Evolutionary conservation across 2,888 invertebrate species (phyloP).

Genomic region (Scelioninae gen. 1): DNA sequence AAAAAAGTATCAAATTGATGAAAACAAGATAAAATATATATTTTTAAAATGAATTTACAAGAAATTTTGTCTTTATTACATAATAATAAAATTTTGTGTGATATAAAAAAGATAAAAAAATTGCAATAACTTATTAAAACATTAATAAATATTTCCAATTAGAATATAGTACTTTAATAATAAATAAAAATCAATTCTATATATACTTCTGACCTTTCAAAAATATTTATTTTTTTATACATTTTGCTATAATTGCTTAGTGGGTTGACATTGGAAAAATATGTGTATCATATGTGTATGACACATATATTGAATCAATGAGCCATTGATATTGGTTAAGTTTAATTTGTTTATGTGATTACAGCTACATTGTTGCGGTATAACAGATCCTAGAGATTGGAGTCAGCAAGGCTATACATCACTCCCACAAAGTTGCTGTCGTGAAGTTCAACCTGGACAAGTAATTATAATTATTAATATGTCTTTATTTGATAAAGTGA

Average conservation of each 20-base stretch:
- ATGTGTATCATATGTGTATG: neutral
- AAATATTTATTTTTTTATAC: slow-evolving; percentile 2
- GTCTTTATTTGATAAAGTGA: no score
- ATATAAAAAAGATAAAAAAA: no score
- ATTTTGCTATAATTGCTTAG: neutral
- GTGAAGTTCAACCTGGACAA: slow-evolving; percentile 86
- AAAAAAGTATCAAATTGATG: no score
- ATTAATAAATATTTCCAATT: no score
- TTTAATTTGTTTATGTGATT: slow-evolving; percentile 72
- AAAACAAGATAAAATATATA: no score
- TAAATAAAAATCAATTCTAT: neutral
- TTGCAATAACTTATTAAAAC: no score
- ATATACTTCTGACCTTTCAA: slow-evolving; percentile 4
- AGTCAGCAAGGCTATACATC: slow-evolving; percentile 85
- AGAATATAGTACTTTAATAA: no score
- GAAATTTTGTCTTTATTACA: no score
- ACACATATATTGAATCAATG: slow-evolving; percentile 19
- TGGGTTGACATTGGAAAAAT: neutral
- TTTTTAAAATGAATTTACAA: no score
- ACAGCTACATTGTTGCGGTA: slow-evolving; percentile 93
- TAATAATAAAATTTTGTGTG: no score
- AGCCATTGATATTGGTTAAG: slow-evolving; percentile 55
- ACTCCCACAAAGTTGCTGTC: slow-evolving; percentile 90
- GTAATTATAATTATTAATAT: slow-evolving; percentile 77
- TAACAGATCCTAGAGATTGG: slow-evolving; percentile 91